Base-by-base conservation (phyloP, 2,797 vertebrate genomes). In the Amphiprion clarkii region DNA sequence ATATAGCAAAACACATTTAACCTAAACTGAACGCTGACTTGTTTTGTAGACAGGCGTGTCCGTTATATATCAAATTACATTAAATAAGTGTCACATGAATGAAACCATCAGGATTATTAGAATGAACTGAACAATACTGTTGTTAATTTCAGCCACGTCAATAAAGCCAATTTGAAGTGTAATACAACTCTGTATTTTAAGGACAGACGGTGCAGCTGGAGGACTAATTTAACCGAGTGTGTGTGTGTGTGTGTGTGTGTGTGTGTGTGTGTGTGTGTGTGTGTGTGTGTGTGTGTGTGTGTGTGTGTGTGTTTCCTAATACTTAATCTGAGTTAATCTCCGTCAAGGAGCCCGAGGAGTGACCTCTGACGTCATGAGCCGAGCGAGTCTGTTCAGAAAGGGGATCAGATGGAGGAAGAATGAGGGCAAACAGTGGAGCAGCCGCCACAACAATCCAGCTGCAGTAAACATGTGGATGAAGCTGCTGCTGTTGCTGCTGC, bases 251-350 rank as follows among this genome's bases (percentile, higher is more conserved):
- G 71, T 71, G 72, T 63, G 40, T 75, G 49, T 73, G 71, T 71
- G 71, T 88, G 72, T 63, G 40, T 75, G 49, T 73, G 71, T 71
- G 71, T 88, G 72, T 63, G 40, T 75, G 49, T 73, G 71, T 71
- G 71, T 88, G 49, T 73, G 71, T 71, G 51, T 58, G 72, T 63
- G 40, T 75, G 49, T 73, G 71, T 71, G 71, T 88, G 49, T 73
- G 71, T 71, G 72, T 63, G 40, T 75, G 49, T 73, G 71, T 71
- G 71, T 88, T 79, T 72, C 82, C 67, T 76, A 57, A 84, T 76
- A 75, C 71, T 87, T 91, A 89, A 91, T 92, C 88, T 84, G 68
- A 78, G 85, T 84, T 92, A 91, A 93, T 92, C 89, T 80, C 67
- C 69, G 71, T 78, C 76, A 84, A 88, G 62, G 71, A 67, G 44